These are phyloP conservation scores for Pelosia muscerda DNA, from an alignment of 2,888 invertebrate species.

Conservation along the genomic window DNA sequence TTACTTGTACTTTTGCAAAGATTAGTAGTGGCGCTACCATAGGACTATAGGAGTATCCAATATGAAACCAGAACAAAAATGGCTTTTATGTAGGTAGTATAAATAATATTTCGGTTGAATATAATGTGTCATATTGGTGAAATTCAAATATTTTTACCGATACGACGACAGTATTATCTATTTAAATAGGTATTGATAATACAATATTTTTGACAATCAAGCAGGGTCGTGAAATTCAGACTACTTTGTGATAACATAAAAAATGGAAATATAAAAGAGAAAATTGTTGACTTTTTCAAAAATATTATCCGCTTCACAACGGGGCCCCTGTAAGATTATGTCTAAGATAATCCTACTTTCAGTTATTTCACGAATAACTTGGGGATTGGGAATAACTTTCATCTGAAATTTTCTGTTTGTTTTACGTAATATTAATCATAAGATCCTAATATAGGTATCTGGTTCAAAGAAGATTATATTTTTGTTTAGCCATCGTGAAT, in stretches of 20 bases:
- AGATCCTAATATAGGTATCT: slow-evolving; percentile 8
- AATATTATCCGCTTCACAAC: slow-evolving; percentile 35
- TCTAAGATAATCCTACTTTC: slow-evolving; percentile 51
- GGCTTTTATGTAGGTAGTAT: too few species aligned
- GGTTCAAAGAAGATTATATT: slow-evolving; percentile 11
- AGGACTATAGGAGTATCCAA: background rate
- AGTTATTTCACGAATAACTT: slow-evolving; percentile 45
- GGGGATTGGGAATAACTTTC: slow-evolving; percentile 43
- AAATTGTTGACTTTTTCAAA: slow-evolving; percentile 49
- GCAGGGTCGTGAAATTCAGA: background rate
- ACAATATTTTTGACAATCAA: background rate
- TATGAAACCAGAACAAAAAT: too few species aligned
- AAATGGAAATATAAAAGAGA: slow-evolving; percentile 32
- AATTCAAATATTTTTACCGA: background rate
- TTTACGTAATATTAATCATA: slow-evolving; percentile 12
- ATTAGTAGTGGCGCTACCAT: background rate
- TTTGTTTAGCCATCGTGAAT: background rate
- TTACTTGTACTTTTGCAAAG: background rate
- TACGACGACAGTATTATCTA: background rate
- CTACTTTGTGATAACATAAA: slow-evolving; percentile 13
- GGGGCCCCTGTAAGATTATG: slow-evolving; percentile 50
- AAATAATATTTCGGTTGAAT: too few species aligned
- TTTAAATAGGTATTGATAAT: too few species aligned
- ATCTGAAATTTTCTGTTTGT: slow-evolving; percentile 33
- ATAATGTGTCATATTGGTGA: background rate